Evolutionary conservation across 2,113 vertebrate genomes (phyloP).

Genomic region (Hepsetus odoe): DNA sequence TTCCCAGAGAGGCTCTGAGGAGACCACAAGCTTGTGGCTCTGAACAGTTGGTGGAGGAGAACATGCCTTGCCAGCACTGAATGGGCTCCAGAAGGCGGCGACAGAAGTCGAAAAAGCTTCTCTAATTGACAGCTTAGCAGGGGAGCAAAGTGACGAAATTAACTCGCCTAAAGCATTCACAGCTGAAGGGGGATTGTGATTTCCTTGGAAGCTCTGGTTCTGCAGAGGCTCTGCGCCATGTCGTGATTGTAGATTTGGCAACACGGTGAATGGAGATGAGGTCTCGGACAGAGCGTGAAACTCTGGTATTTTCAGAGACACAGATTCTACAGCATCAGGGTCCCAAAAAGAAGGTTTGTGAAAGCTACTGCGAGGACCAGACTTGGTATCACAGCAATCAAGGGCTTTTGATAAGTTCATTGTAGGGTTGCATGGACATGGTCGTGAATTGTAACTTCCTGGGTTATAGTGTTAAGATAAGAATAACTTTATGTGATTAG

Average conservation of each 20-base stretch:
- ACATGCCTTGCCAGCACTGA: background rate
- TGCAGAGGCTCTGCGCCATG: background rate
- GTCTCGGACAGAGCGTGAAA: background rate
- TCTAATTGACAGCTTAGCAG: constrained; percentile 31
- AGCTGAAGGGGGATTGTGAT: constrained; percentile 4
- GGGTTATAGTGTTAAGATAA: too few relatives aligned
- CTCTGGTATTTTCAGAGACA: background rate
- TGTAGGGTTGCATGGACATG: too few relatives aligned
- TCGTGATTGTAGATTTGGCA: background rate
- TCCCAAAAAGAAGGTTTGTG: too few relatives aligned
- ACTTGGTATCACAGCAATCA: too few relatives aligned
- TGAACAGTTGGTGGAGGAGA: constrained; percentile 2
- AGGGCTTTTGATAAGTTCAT: too few relatives aligned
- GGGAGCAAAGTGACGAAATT: background rate
- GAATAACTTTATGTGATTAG: too few relatives aligned
- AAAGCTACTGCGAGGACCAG: too few relatives aligned
- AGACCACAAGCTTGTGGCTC: background rate
- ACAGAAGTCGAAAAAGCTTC: background rate
- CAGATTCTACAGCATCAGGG: background rate
- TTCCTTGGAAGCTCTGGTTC: background rate
- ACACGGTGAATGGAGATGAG: background rate
- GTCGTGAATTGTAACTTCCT: too few relatives aligned
- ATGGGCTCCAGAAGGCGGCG: background rate
- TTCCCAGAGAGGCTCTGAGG: constrained; percentile 1
- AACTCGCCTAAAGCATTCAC: background rate